These are phyloP conservation scores for Hippocampus zosterae DNA, from an alignment of 2,113 vertebrate species.

Conservation along the genomic window DNA sequence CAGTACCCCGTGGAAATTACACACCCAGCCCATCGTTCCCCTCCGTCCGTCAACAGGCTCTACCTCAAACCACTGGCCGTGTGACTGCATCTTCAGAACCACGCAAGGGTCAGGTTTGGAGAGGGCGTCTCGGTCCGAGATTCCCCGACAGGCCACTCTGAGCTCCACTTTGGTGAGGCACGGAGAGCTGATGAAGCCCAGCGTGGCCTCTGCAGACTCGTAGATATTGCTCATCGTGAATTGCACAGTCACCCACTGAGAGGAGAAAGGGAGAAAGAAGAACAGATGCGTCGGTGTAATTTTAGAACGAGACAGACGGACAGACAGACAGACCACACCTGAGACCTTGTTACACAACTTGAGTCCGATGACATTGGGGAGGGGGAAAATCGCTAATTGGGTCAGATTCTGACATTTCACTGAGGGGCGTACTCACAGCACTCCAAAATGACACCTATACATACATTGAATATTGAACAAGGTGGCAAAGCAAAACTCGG, in stretches of 20 bases:
- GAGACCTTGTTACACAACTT: too few relatives aligned
- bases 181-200: slow-evolving; percentile 80
- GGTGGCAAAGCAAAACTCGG: too few relatives aligned
- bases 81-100: slow-evolving; percentile 81
- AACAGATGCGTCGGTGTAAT: slow-evolving; percentile 7
- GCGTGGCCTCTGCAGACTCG: slow-evolving; percentile 75
- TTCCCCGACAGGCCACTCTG: slow-evolving; percentile 79
- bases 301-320: slow-evolving; percentile 8
- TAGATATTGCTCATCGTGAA: slow-evolving; percentile 75
- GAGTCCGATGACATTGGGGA: too few relatives aligned
- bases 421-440: too few relatives aligned
- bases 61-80: slow-evolving; percentile 87
- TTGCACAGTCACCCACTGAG: slow-evolving; percentile 46
- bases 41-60: not conserved
- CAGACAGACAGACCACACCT: not conserved
- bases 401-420: too few relatives aligned
- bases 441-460: too few relatives aligned
- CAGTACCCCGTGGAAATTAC: too few relatives aligned
- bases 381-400: too few relatives aligned
- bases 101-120: slow-evolving; percentile 82
- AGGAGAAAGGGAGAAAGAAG: slow-evolving; percentile 6
- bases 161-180: slow-evolving; percentile 85
- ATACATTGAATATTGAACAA: too few relatives aligned
- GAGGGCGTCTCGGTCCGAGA: slow-evolving; percentile 79
- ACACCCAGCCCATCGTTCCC: too few relatives aligned